These are phyloP conservation scores for Nemurella pictetii DNA, from an alignment of 2,888 invertebrate genomes.

Conservation along the genomic window DNA sequence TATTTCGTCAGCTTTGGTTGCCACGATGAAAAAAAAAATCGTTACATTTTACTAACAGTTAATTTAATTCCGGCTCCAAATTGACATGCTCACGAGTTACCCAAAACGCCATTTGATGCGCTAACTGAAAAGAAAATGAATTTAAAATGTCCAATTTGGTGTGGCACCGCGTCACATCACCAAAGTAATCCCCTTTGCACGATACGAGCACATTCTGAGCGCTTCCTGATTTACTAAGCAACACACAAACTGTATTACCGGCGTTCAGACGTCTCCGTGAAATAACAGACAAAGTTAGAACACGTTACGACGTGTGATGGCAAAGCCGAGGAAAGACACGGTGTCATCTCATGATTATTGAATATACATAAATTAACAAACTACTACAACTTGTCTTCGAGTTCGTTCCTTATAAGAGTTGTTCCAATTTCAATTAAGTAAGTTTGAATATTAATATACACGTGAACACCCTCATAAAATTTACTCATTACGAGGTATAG, in stretches of 20 bases:
- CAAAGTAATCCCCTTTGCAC: not conserved
- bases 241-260: not conserved
- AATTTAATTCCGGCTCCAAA: not conserved
- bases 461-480: not conserved
- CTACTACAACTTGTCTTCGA: not conserved
- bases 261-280: not conserved
- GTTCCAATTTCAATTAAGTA: not conserved
- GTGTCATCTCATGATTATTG: not conserved
- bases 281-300: not conserved
- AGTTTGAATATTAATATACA: not conserved
- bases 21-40: not conserved
- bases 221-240: too few species aligned
- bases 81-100: not conserved
- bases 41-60: not conserved
- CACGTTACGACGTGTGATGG: not conserved
- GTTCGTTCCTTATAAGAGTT: not conserved
- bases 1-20: not conserved
- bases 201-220: too few species aligned
- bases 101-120: not conserved
- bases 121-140: not conserved
- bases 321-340: not conserved
- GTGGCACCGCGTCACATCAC: not conserved
- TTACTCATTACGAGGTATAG: not conserved
- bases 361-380: not conserved
- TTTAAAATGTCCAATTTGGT: not conserved